Evolutionary conservation across 2,797 vertebrate genomes (phyloP).

Genomic region (Poecilia wingei): DNA sequence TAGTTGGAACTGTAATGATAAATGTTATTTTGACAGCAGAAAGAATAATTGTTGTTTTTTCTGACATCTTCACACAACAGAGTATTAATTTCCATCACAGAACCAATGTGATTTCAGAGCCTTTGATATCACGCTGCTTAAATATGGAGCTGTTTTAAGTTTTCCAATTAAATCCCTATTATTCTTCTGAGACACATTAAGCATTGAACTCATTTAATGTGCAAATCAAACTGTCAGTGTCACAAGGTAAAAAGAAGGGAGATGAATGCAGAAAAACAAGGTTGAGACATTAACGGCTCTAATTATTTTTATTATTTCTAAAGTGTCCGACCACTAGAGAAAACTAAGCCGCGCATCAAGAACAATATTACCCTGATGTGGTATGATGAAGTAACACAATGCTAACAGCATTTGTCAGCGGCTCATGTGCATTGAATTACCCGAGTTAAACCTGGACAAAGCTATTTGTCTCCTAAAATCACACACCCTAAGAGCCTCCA

Average conservation of each 20-base stretch:
- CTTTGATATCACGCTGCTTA: not conserved
- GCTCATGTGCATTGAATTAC: not conserved
- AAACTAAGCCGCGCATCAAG: not conserved
- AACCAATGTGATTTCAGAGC: no score
- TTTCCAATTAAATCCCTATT: not conserved
- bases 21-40: no score
- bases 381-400: not conserved
- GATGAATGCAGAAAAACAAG: not conserved
- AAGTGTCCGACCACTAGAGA: not conserved
- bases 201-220: not conserved
- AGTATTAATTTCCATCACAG: no score
- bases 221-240: not conserved
- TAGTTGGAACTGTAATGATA: no score
- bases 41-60: no score
- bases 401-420: not conserved
- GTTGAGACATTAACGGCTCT: not conserved
- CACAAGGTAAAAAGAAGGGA: not conserved
- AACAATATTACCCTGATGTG: not conserved
- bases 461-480: not conserved
- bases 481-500: slow-evolving; percentile 7
- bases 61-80: no score
- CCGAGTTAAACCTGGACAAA: not conserved
- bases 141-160: not conserved
- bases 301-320: not conserved
- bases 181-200: not conserved